Evolutionary conservation across 37 sponge, comb jelly and placozoan species (phyloP), one percentile per base, ranked within the genome.

Genomic region (Mnemiopsis leidyi): DNA sequence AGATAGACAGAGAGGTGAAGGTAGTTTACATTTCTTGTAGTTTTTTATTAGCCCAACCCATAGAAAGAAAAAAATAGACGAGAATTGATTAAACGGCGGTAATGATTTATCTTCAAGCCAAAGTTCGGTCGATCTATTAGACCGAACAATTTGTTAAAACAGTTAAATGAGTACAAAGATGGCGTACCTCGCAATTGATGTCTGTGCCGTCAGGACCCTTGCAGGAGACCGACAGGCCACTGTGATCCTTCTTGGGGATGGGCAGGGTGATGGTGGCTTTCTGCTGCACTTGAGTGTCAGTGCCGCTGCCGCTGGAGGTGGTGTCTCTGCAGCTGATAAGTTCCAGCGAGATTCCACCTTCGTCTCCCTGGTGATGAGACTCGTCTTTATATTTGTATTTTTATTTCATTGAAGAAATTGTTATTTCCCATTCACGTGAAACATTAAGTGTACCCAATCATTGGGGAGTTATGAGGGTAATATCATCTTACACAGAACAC

Each of bases 301-400:
- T 85, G 1, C 90, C 90, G 30, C 29, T 21, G 32, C 90, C 90
- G n/a, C 61, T 40, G 29, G 90, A 35, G 16, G 90, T 85, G 24
- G 90, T 85, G 29, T 85, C 90, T n/a, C 90, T 38, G 61, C 90
- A 85, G 90, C 90, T 85, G 90, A 85, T 85, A 16, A 85, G 61
- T 25, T 85, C 90, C 28, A 85, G 48, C 24, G 90, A 85, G 61
- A 85, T 85, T 1, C 90, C 90, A n/a, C 90, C 90, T 39, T 85
- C 90, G 0, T 85, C 90, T 13, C 90, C 90, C 90, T 85, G 61
- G 32, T 7, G 76, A 24, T 7, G 76, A n/a, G n/a, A n/a, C n/a
- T n/a, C n/a, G n/a, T n/a, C 18, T 67, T 13, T 13, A 21, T 67
- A 67, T 67, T 67, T 67, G 68, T 13, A 67, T 67, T 67, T 67